Base-by-base conservation (phyloP, 2,888 invertebrate species). In the Nomada lathburiana region DNA sequence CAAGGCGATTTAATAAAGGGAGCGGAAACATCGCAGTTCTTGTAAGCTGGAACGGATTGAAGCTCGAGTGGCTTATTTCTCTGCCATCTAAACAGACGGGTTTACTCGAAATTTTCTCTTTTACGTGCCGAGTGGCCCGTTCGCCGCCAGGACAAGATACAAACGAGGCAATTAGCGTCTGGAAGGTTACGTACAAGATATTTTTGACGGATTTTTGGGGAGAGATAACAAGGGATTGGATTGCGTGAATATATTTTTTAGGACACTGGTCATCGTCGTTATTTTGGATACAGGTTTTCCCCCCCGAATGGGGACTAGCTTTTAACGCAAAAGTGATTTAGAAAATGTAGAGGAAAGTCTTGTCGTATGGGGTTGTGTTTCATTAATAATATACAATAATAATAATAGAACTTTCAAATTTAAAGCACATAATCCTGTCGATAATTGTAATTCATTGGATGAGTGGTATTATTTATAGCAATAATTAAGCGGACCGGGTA, bases 1-100 rank as follows among this genome's bases (percentile, higher is more conserved):
- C 69, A 70, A 76, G 79, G 60, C 64, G 85, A 87, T 75, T 85
- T 78, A 75, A 78, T 72, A 75, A 78, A 78, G 78, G 75, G 63
- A 73, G 74, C 71, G 78, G 71, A 83, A 82, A 62, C 78, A 82
- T 63, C 63, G 73, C 63, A 72, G 71, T 82, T 83, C 70, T 75
- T 72, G 82, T 75, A 82, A 83, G 67, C 65, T 44, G 82, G 36
- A 82, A 65, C 63, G 75, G 73, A 83, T 77, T 82, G 77, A 82
- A 74, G 64, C 70, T 72, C 71, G 70, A 83, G 73, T 81, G 76
- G 76, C 82, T 77, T 82, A 82, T 73, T 82, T 67, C 62, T 47
- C 59, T 55, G 42, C 52, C 70, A 65, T 53, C 53, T 53, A 76
- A 80, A 75, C 74, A 10, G 63, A 62, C 72, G 52, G 55, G 55